Base-by-base conservation (phyloP, 1,140 invertebrate species). In the Formica exsecta region DNA sequence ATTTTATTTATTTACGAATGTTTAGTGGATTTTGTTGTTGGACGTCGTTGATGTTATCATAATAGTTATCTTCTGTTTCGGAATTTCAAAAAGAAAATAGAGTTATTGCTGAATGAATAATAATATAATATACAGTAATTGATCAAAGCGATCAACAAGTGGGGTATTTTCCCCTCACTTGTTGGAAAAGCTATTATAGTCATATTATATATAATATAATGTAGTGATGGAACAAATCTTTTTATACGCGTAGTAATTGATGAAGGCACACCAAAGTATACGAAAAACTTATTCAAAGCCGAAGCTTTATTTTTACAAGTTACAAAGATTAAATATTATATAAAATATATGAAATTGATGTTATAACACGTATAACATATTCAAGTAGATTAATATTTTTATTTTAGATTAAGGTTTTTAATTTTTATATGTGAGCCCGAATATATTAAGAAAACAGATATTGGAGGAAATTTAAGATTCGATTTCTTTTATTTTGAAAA, bases 61-160 rank as follows among this genome's bases (percentile, higher is more conserved):
- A 59, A 25, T 74, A 25, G 29, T 54, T 61, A 19, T 59, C 36
- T 74, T 36, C 36, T 74, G 38, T 16, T 13, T 25, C 13, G n/a
- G 6, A 59, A 59, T 74, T 74, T 59, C 3, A 74, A 74, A 59
- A 64, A 65, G 41, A 77, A 77, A 3, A 22, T 22, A 65, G 16
- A 32, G 11, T 32, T 77, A 64, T 29, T 64, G 29, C 36, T 65
- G 29, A 44, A 44, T 65, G 25, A 65, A 7, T 65, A 77, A 77
- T 77, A 77, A 48, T 65, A 48, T 65, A 41, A 77, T 65, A 25
- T 77, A 41, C 75, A 65, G 59, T 77, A 61, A 41, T 65, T 77
- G 75, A 44, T 77, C 61, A 77, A 77, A 77, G 75, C 61, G 41
- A 77, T 77, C 75, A 77, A 77, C 75, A 77, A 77, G 59, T 77